These are phyloP conservation scores for Drosophila flavopinicola DNA, from an alignment of 2,888 invertebrate species.

Conservation along the genomic window DNA sequence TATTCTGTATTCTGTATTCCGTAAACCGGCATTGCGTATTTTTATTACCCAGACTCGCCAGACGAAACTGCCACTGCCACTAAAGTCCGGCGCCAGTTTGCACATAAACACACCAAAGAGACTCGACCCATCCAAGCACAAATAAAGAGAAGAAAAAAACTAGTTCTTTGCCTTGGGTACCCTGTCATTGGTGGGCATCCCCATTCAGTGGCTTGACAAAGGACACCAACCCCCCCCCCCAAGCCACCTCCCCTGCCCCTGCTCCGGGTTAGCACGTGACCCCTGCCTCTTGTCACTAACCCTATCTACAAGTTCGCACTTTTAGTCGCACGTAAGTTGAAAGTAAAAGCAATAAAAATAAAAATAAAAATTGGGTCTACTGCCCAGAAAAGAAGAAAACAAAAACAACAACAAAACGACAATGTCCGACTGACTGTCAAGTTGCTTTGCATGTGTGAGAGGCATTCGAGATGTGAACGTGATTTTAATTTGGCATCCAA, in stretches of 20 bases:
- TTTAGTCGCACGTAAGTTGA: constrained; percentile 58
- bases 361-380: constrained; percentile 58
- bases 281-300: constrained; percentile 33
- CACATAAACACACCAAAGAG: constrained; percentile 62
- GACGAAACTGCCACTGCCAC: constrained; percentile 73
- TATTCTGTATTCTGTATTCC: constrained; percentile 26
- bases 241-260: constrained; percentile 1
- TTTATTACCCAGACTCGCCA: constrained; percentile 69
- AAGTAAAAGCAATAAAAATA: constrained; percentile 65
- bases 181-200: constrained; percentile 38
- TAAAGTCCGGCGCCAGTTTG: constrained; percentile 77
- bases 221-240: constrained; percentile 7
- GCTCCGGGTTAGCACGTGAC: constrained; percentile 19
- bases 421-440: constrained; percentile 50
- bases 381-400: constrained; percentile 26
- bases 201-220: constrained; percentile 38
- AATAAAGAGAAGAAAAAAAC: constrained; percentile 20
- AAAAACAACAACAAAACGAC: constrained; percentile 22
- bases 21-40: constrained; percentile 43
- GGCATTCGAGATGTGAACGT: constrained; percentile 30
- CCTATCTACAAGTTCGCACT: constrained; percentile 59
- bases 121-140: constrained; percentile 5
- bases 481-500: not conserved
- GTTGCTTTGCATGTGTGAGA: constrained; percentile 57
- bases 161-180: constrained; percentile 39